Base-by-base conservation (phyloP, 2,888 invertebrate genomes). In the Apoda limacodes region DNA sequence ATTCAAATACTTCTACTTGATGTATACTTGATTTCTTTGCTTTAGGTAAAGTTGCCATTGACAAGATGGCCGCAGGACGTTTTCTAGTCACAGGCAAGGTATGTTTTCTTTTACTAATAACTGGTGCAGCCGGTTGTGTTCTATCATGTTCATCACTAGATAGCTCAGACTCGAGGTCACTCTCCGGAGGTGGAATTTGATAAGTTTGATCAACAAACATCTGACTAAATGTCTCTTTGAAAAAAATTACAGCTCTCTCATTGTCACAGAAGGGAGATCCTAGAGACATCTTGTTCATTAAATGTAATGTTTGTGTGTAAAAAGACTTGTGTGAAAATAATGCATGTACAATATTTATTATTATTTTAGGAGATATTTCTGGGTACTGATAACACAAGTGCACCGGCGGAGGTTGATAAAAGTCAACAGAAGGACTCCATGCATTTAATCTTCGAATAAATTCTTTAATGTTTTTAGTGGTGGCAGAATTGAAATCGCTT, bases 221-320 rank as follows among this genome's bases (percentile, higher is more conserved):
- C n/a, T 58, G 42, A 25, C 46, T 55, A 35, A 68, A 78, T 13
- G 45, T 61, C 34, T 74, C 61, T 50, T 69, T 70, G 30, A 82
- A 76, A 42, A 54, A 63, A 4, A 44, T 29, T 5, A 61, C 10
- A 9, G 68, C 59, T 40, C 62, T 57, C 13, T 50, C 40, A 40
- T 81, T 78, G 23, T 82, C 57, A 43, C 69, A 83, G 70, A 97
- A 96, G 1, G 97, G 97, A 23, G 89, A 85, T 10, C 91, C 89
- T 27, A 97, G 67, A 60, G 90, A 92, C 94, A 97, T 94, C 69
- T 90, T 92, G 60, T 97, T 97, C 96, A 97, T 96, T 30, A 97
- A 82, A 72, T 97, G 96, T 25, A 97, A 57, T 6, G 90, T 86
- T 83, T 92, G 88, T 1, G 85, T 87, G 57, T 97, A 97, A 62